Base-by-base conservation (phyloP, 2,888 invertebrate genomes). In the Tipula vernalis region DNA sequence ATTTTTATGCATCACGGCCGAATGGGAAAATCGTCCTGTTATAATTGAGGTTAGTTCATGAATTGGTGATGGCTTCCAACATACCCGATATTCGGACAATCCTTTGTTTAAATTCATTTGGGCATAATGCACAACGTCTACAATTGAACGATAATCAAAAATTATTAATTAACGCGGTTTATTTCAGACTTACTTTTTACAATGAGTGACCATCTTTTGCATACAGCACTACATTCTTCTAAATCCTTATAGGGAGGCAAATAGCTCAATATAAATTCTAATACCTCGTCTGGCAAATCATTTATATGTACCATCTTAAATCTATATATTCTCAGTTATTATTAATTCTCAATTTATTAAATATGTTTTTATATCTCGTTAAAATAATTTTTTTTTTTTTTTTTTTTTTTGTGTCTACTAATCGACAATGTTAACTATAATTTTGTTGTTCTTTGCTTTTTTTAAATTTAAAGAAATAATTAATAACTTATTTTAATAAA, bases 181-280 rank as follows among this genome's bases (percentile, higher is more conserved):
- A 28, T 28, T 28, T 28, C 28, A 28, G 28, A 71, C 95, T 93
- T 93, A 98, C 98, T 97, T 93, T 95, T 94, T 87, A 96, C 95
- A 89, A 96, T 95, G 89, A 93, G 93, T 90, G 95, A 94, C 98
- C 98, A 99, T 90, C 96, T 93, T 91, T 95, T 96, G 89, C 96
- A 97, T 71, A 98, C 98, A 88, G 94, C 92, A 93, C 95, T 95
- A 90, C 98, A 97, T 90, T 95, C 94, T 91, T 97, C 95, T 89
- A 98, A 92, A 92, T 98, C 98, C 90, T 95, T 95, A 90, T 99
- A 99, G 0, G 98, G 98, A 87, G 97, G 96, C 88, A 98, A 92
- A 90, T 97, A 94, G 88, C 96, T 94, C 88, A 99, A 93, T 90
- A 99, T 97, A 90, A 97, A 97, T 92, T 98, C 98, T 89, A 99